phyloP scores from a whole-genome alignment of 2,888 invertebrate genomes.

The Agriotes lineatus region DNA sequence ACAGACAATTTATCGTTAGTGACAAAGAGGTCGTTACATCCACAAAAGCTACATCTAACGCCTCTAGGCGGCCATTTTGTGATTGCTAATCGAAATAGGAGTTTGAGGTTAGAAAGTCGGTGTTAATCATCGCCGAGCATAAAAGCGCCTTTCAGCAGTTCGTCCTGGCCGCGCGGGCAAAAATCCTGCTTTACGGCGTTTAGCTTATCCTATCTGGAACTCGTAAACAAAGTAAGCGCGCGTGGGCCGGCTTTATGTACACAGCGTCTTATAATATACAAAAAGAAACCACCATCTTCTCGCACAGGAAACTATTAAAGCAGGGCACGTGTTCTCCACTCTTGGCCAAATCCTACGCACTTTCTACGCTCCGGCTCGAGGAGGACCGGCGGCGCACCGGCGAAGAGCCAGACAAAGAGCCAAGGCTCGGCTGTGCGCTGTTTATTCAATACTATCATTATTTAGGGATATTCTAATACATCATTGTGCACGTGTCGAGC shows the following conservation, averaged over 20 bases:
- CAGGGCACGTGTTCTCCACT: constrained; percentile 49
- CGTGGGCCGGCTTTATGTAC: constrained; percentile 45
- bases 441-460: constrained; percentile 60
- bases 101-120: too few relatives aligned
- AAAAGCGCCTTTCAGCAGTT: constrained; percentile 19
- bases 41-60: too few relatives aligned
- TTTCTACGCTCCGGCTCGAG: too few relatives aligned
- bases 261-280: constrained; percentile 38
- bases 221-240: constrained; percentile 45
- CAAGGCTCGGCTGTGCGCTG: constrained; percentile 21
- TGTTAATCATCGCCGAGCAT: too few relatives aligned
- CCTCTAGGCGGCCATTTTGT: too few relatives aligned
- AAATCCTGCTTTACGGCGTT: constrained; percentile 28
- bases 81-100: too few relatives aligned
- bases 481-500: constrained; percentile 65
- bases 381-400: too few relatives aligned
- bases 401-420: constrained; percentile 28
- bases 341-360: constrained; percentile 48
- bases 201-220: constrained; percentile 43
- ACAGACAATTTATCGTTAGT: too few relatives aligned
- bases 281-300: constrained; percentile 46
- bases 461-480: constrained; percentile 65
- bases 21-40: too few relatives aligned
- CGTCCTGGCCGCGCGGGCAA: constrained; percentile 1
- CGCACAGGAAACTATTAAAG: constrained; percentile 44